Base-by-base conservation (phyloP, 2,797 vertebrate genomes). In the Pteronotus mesoamericanus region DNA sequence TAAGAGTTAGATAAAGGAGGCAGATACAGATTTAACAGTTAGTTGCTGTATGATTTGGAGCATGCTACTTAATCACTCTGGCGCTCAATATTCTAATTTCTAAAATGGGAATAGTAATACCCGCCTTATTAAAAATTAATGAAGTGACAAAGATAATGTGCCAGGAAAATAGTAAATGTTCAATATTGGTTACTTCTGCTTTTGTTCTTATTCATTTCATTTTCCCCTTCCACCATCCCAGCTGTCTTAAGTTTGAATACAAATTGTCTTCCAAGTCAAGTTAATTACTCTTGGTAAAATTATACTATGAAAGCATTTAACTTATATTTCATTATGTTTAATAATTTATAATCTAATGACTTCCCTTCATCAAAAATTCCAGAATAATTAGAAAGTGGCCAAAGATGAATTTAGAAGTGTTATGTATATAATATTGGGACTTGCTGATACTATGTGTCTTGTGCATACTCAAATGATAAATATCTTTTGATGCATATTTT, bases 271-370 rank as follows among this genome's bases (percentile, higher is more conserved):
- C 24, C 72, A 92, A 71, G n/a, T 74, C 59, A 94, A 57, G 5
- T 85, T 78, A 90, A 71, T 82, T 86, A 72, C 39, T 64, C 46
- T 5, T 61, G 44, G 29, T 57, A 66, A 86, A 88, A 84, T 66
- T 82, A 55, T 66, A 71, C 53, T 71, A 9, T n/a, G 19, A 72
- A 86, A 92, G 9, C 3, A 26, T 86, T 64, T 91, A 46, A 59
- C n/a, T 84, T 89, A 16, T 44, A 66, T 71, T 80, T 86, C 69
- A 59, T 89, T 77, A 80, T 92, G 32, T 89, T 86, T 91, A n/a
- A 37, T 86, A 71, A 72, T 1, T 91, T 84, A 48, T 32, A 46
- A 44, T 42, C 32, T 80, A 64, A 75, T 91, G 16, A 32, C 69
- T 78, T 74, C 89, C 91, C 42, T 84, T 19, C n/a, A 55, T 53